These are phyloP conservation scores for Adelges cooleyi DNA, from an alignment of 1,140 invertebrate genomes.

Conservation along the genomic window DNA sequence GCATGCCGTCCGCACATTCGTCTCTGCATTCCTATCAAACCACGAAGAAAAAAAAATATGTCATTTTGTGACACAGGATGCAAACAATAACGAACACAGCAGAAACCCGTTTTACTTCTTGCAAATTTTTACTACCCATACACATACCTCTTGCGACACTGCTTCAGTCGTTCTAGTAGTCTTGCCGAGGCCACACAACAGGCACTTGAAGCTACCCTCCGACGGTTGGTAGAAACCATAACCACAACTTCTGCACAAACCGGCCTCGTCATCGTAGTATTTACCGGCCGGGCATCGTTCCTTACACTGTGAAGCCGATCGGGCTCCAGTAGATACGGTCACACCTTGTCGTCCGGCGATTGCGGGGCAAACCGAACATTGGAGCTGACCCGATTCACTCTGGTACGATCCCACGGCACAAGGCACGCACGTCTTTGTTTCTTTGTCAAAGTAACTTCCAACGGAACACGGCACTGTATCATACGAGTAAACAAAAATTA, in stretches of 20 bases:
- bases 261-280: slow-evolving; percentile 74
- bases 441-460: slow-evolving; percentile 73
- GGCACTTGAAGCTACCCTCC: slow-evolving; percentile 81
- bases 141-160: slow-evolving; percentile 53
- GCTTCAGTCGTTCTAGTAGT: slow-evolving; percentile 86
- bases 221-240: slow-evolving; percentile 87
- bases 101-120: background rate
- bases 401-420: slow-evolving; percentile 88
- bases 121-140: background rate
- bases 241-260: slow-evolving; percentile 78
- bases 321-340: slow-evolving; percentile 71
- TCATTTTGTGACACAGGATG: too few species aligned
- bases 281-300: slow-evolving; percentile 83
- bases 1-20: slow-evolving; percentile 80
- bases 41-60: background rate
- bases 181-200: slow-evolving; percentile 80
- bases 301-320: slow-evolving; percentile 81
- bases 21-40: slow-evolving; percentile 61
- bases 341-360: slow-evolving; percentile 78
- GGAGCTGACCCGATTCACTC: slow-evolving; percentile 78
- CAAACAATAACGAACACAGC: background rate
- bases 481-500: background rate
- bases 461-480: slow-evolving; percentile 81
- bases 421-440: slow-evolving; percentile 61
- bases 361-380: slow-evolving; percentile 75